Conservation (phyloP, 1,140 invertebrate genomes). For the Calephelis virginiensis region DNA sequence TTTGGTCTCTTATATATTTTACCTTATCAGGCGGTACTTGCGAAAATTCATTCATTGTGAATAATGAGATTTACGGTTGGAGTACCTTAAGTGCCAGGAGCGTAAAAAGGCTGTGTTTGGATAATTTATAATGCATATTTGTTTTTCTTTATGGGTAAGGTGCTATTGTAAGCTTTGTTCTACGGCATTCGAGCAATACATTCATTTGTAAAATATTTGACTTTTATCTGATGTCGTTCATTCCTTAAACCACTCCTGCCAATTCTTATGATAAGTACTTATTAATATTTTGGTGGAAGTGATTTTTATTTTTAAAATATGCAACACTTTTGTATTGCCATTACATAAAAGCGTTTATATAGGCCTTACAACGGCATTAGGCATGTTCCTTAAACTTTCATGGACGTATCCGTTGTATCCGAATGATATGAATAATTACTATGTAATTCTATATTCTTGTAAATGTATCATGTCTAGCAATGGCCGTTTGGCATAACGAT, state of each 20-base stretch:
- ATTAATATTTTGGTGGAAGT: too few relatives aligned
- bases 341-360: not conserved
- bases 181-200: too few relatives aligned
- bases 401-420: not conserved
- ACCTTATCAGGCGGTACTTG: slow-evolving; percentile 34
- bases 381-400: not conserved
- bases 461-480: slow-evolving; percentile 71
- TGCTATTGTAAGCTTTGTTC: not conserved
- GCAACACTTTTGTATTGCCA: too few relatives aligned
- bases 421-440: slow-evolving; percentile 23
- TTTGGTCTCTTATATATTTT: slow-evolving; percentile 40
- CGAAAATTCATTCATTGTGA: slow-evolving; percentile 34
- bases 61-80: slow-evolving; percentile 27
- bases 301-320: too few relatives aligned
- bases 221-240: too few relatives aligned
- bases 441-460: slow-evolving; percentile 57
- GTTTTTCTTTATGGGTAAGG: not conserved
- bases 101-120: slow-evolving; percentile 9
- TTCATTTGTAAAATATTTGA: too few relatives aligned
- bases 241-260: too few relatives aligned
- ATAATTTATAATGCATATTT: slow-evolving; percentile 10
- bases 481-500: slow-evolving; percentile 63
- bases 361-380: not conserved
- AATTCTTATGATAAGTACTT: too few relatives aligned
- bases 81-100: slow-evolving; percentile 13